Conservation (phyloP, 2,797 vertebrate genomes). For the Pseudotriccus pelzelni region DNA sequence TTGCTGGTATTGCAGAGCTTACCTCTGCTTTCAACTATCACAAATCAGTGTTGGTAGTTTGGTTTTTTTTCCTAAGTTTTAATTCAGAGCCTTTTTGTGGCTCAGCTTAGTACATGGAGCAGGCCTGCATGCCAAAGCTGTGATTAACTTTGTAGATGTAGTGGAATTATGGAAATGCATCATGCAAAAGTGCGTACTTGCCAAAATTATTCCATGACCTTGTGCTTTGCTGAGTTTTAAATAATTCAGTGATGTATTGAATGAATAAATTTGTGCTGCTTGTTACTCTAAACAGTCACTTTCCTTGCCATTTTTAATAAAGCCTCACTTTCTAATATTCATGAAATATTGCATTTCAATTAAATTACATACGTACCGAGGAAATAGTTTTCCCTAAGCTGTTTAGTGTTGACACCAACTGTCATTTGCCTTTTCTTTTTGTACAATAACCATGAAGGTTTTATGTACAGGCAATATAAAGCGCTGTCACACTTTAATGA, state of each 20-base stretch:
- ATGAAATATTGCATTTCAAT: conserved; percentile 84
- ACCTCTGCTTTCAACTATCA: conserved; percentile 4
- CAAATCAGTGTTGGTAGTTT: conserved; percentile 37
- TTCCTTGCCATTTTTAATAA: conserved; percentile 82
- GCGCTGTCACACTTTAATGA: conserved; percentile 68
- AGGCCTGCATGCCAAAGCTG: conserved; percentile 69
- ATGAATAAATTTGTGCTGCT: conserved; percentile 84
- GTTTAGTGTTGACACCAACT: conserved; percentile 80
- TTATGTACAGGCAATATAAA: conserved; percentile 65
- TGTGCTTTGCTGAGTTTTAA: conserved; percentile 81
- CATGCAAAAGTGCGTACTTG: conserved; percentile 75
- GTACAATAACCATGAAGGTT: conserved; percentile 62
- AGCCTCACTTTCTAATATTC: conserved; percentile 80
- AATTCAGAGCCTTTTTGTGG: conserved; percentile 57
- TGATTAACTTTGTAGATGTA: conserved; percentile 81
- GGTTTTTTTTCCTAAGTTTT: conserved; percentile 53
- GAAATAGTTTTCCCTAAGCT: conserved; percentile 79
- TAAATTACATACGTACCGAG: conserved; percentile 78
- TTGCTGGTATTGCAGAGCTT: not conserved
- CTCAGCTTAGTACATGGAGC: conserved; percentile 54
- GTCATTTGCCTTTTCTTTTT: conserved; percentile 76
- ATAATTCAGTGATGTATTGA: conserved; percentile 83
- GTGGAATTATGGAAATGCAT: conserved; percentile 81
- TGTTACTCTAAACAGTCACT: conserved; percentile 81
- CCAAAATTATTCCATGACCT: conserved; percentile 83